phyloP scores from a whole-genome alignment of 2,888 invertebrate species.

The Thereva unica region DNA sequence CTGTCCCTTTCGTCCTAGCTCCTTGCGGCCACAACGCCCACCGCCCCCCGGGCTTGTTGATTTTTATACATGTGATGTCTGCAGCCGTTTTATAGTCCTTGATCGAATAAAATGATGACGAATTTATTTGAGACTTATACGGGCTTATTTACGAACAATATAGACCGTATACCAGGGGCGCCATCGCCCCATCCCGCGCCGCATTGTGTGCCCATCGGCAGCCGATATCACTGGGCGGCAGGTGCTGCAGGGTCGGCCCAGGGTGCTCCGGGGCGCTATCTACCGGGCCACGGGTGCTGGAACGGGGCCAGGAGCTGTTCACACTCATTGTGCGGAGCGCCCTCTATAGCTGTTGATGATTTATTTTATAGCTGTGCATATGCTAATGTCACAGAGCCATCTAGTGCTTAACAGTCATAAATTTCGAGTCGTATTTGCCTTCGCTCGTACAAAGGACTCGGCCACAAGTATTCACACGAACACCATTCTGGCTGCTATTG shows the following conservation, averaged over 20 bases:
- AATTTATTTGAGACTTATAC: slow-evolving; percentile 38
- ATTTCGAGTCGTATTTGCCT: slow-evolving; percentile 38
- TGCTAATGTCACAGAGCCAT: slow-evolving; percentile 41
- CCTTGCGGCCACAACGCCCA: neutral
- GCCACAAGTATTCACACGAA: slow-evolving; percentile 32
- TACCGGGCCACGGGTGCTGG: neutral
- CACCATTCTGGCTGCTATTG: slow-evolving; percentile 23
- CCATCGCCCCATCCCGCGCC: neutral
- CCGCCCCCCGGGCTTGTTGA: slow-evolving; percentile 15
- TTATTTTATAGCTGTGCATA: slow-evolving; percentile 41
- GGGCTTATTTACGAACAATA: slow-evolving; percentile 28
- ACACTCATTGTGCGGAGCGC: slow-evolving; percentile 4
- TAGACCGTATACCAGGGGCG: neutral
- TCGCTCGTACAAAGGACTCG: slow-evolving; percentile 8
- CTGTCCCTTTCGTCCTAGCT: slow-evolving; percentile 4
- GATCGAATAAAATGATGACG: slow-evolving; percentile 39
- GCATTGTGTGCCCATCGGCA: neutral
- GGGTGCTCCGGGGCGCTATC: slow-evolving; percentile 4
- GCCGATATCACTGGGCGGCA: neutral
- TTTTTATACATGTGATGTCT: slow-evolving; percentile 17
- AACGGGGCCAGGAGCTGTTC: neutral
- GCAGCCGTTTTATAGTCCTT: slow-evolving; percentile 33
- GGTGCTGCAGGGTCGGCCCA: neutral
- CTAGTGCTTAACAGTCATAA: slow-evolving; percentile 41
- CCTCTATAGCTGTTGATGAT: slow-evolving; percentile 38